A percentile compares a stretch with the other conserved stretches of the same genome.
Conservation (phyloP, 2,888 invertebrate species). For the Pristionchus exspectatus region DNA sequence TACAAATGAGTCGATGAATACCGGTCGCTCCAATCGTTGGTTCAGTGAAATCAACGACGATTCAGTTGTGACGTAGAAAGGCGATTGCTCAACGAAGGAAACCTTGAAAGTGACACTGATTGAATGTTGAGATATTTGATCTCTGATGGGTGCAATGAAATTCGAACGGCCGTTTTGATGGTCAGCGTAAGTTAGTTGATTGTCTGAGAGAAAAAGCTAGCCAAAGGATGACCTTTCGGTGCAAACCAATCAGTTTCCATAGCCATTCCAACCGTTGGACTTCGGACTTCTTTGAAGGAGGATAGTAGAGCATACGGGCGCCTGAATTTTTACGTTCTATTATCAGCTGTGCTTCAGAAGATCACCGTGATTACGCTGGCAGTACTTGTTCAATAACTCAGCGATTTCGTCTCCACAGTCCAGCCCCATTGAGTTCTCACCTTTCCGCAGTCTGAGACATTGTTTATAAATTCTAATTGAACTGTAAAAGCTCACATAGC, state of each 20-base stretch:
- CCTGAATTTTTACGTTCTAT: neutral
- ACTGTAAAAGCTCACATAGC: neutral
- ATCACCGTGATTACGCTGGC: neutral
- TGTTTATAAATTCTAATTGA: too few relatives aligned
- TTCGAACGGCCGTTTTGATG: neutral
- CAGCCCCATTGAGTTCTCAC: neutral
- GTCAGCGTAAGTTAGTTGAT: neutral
- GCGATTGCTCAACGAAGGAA: slow-evolving; percentile 34
- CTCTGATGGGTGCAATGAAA: neutral
- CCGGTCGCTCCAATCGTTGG: neutral
- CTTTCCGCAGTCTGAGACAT: neutral
- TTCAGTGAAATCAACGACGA: slow-evolving; percentile 30
- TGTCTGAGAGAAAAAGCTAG: neutral
- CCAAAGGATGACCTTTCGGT: neutral
- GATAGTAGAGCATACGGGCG: slow-evolving; percentile 12
- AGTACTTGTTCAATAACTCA: neutral
- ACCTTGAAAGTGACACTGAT: slow-evolving; percentile 1
- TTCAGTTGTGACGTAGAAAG: slow-evolving; percentile 49
- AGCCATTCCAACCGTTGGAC: neutral
- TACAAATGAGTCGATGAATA: neutral
- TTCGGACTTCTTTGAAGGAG: neutral
- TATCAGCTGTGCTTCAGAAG: too few relatives aligned
- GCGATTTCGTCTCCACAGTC: slow-evolving; percentile 48
- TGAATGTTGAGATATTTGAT: neutral
- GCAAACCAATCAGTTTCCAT: slow-evolving; percentile 14